phyloP scores from a whole-genome alignment of 2,797 vertebrate genomes.

The Darevskia nairensis region DNA sequence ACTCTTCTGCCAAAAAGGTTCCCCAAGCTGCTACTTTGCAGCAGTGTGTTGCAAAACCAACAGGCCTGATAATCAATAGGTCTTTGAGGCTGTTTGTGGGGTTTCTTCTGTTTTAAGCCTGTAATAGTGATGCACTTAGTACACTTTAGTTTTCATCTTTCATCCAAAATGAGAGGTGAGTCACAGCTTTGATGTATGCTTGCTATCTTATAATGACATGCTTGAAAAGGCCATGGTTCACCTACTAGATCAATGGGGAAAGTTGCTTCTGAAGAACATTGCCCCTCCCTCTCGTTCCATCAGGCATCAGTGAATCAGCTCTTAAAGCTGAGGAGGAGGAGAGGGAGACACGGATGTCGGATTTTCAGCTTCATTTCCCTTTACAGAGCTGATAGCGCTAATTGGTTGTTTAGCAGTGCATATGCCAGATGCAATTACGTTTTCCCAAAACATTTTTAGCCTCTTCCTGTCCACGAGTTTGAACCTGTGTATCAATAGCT shows the following conservation, averaged over 20 bases:
- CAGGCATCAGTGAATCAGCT: neutral
- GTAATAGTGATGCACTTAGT: neutral
- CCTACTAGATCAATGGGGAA: neutral
- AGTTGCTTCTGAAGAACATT: neutral
- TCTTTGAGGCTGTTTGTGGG: neutral
- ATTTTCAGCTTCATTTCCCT: neutral
- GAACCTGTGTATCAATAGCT: no score
- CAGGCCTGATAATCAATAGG: neutral
- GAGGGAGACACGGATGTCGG: neutral
- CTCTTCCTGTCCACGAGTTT: no score
- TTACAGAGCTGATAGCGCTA: neutral
- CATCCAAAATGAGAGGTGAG: neutral
- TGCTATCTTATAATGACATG: neutral
- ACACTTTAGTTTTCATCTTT: neutral
- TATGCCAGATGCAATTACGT: neutral
- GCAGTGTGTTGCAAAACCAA: neutral
- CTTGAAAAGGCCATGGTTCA: neutral
- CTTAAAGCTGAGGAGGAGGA: neutral
- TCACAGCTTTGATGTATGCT: neutral
- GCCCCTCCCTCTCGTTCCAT: neutral
- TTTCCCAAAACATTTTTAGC: no score
- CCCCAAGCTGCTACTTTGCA: neutral
- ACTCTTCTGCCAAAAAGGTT: neutral
- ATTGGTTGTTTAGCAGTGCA: neutral
- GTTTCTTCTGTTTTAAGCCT: neutral